These are phyloP conservation scores for Morpho achilles DNA, from an alignment of 2,888 invertebrate species.

Conservation along the genomic window DNA sequence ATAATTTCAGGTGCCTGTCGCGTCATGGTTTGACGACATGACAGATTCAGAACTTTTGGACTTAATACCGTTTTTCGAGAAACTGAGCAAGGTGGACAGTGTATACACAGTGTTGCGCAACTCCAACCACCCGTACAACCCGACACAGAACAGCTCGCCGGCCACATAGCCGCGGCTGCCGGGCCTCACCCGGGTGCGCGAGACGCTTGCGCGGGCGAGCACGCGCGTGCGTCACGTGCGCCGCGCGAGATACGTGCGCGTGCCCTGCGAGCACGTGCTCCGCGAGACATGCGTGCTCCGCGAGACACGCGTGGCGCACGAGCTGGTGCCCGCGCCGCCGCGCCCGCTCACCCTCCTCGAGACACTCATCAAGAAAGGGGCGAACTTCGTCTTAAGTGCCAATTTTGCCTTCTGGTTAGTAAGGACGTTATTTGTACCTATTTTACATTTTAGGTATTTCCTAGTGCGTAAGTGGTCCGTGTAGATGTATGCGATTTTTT, in stretches of 20 bases:
- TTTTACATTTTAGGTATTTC: slow-evolving; percentile 72
- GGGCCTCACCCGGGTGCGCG: slow-evolving; percentile 17
- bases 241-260: slow-evolving; percentile 9
- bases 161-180: slow-evolving; percentile 56
- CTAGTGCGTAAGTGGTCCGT: slow-evolving; percentile 73
- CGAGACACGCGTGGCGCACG: slow-evolving; percentile 24
- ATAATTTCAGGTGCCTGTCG: slow-evolving; percentile 94
- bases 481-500: slow-evolving; percentile 50
- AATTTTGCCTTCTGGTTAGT: slow-evolving; percentile 80
- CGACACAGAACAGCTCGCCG: slow-evolving; percentile 65
- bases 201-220: slow-evolving; percentile 1
- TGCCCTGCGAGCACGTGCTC: slow-evolving; percentile 8
- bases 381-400: slow-evolving; percentile 75
- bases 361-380: slow-evolving; percentile 54
- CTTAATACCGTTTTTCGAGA: slow-evolving; percentile 98
- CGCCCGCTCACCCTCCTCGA: slow-evolving; percentile 40
- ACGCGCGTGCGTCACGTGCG: slow-evolving; percentile 11
- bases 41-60: slow-evolving; percentile 97
- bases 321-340: slow-evolving; percentile 24
- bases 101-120: slow-evolving; percentile 97
- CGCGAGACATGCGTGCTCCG: slow-evolving; percentile 11
- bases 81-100: slow-evolving; percentile 97
- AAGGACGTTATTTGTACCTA: slow-evolving; percentile 77
- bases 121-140: slow-evolving; percentile 91
- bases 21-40: slow-evolving; percentile 99